A percentile compares a stretch with the other conserved stretches of the same genome.
Conservation (phyloP, 2,797 vertebrate species). For the Triplophysa yarkandensis region DNA sequence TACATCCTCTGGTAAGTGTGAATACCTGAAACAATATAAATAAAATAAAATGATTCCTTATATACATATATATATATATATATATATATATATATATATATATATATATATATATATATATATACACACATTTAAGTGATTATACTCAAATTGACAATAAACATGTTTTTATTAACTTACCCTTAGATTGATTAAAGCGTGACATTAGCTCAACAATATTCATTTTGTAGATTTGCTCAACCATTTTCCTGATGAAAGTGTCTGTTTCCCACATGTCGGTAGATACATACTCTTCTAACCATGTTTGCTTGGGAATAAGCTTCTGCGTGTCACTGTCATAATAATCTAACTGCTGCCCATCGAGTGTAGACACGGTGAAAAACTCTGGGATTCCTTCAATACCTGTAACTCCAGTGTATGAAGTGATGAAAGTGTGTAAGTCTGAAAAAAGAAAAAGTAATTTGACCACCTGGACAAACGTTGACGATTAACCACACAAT, state of each 20-base stretch:
- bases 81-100: too few species aligned
- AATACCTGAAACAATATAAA: not conserved
- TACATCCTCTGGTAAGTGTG: not conserved
- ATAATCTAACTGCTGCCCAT: not conserved
- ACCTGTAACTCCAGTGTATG: not conserved
- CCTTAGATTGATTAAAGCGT: not conserved
- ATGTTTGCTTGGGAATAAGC: not conserved
- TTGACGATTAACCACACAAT: not conserved
- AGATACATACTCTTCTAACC: not conserved
- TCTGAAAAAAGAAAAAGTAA: not conserved
- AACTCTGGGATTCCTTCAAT: not conserved
- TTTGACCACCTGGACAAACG: too few species aligned
- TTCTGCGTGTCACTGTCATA: not conserved
- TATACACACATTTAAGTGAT: too few species aligned
- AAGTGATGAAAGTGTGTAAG: rapidly evolving
- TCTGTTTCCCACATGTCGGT: rapidly evolving
- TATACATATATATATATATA: too few species aligned
- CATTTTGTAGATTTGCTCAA: not conserved
- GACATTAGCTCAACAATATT: rapidly evolving
- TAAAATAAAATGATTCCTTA: not conserved
- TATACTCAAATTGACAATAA: too few species aligned
- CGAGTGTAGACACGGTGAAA: not conserved
- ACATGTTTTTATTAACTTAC: not conserved
- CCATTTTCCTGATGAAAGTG: not conserved
- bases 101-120: too few species aligned